Evolutionary conservation across 1,140 invertebrate genomes (phyloP), one percentile per base, ranked within the genome.

Genomic region (Diorhabda elongata): DNA sequence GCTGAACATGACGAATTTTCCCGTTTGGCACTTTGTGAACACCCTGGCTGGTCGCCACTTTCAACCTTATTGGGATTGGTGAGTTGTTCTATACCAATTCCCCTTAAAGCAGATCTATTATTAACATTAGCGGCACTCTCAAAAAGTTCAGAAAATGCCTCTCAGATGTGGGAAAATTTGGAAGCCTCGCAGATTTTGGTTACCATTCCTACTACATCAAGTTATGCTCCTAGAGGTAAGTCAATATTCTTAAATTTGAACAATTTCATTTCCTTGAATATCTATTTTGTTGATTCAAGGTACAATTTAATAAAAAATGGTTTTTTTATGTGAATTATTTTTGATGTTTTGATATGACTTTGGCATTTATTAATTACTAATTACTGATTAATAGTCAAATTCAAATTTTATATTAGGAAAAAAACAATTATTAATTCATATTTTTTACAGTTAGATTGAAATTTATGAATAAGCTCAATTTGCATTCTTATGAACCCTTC

Each of bases 131-230:
- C 91, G 2, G 88, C 92, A 1, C 83, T 98, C 60, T 89, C 90
- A 6, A 87, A 87, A 75, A 89, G 90, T 0, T 85, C 89, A 41
- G 88, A 90, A 69, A 90, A 91, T 61, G 92, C 93, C 5, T 85
- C 87, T 3, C 89, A 87, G 44, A 86, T 95, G 52, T 98, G 96
- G 95, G 90, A 92, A 70, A 90, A 88, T 67, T 82, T 98, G 52
- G 95, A 97, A 83, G 87, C 88, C 4, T 92, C 94, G 2, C 94
- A 95, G 79, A 90, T 98, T 58, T 83, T 93, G 58, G 84, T 86
- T 3, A 91, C 91, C 0, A 83, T 92, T 44, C 87, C 88, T 2
- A 85, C 85, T 2, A 85, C 87, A 3, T 84, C 84, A 43, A 86
- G 82, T 71, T 90, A 89, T 72, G 87, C 89, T 68, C 88, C 88